Base-by-base conservation (phyloP, 1,140 invertebrate species). In the Drosophila melanica region DNA sequence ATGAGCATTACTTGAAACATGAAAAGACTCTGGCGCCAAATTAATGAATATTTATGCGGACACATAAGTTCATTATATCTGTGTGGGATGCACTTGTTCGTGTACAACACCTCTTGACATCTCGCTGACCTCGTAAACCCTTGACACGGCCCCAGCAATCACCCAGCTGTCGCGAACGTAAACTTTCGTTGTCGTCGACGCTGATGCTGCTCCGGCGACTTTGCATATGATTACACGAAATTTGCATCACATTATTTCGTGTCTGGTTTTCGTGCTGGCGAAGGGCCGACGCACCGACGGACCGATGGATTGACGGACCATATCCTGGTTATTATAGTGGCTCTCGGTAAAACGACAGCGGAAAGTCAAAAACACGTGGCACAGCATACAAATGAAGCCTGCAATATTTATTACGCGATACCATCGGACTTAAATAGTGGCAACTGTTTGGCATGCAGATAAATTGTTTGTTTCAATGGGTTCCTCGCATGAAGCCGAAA, bases 151-250 rank as follows among this genome's bases (percentile, higher is more conserved):
- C 53, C 16, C 42, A 37, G 55, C 51, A 20, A 65, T 54, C 68
- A 67, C 54, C 16, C 54, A 59, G 54, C 79, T 81, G 80, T 73
- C 71, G 54, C 54, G 79, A 75, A 65, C 82, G 74, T 72, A 81
- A 87, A 82, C 75, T 82, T 82, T 69, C 30, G 60, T 72, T 72
- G 69, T 59, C 53, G 54, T 59, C 47, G 69, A 44, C 55, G 50
- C 16, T 41, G 45, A 7, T 37, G 16, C 4, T 16, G 11, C 8
- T n/a, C 4, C 39, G 57, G 37, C 59, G 79, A 87, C 75, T 86
- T 87, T 87, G 81, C 81, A 86, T 86, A 87, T 87, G 82, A 86
- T 86, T 86, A 86, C 79, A 86, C 60, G 67, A 86, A 87, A 86
- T 86, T 86, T 86, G 70, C 81, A 86, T 86, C 67, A 65, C 81